phyloP scores from a whole-genome alignment of 1,140 invertebrate species.

The Drosophila lacteicornis region DNA sequence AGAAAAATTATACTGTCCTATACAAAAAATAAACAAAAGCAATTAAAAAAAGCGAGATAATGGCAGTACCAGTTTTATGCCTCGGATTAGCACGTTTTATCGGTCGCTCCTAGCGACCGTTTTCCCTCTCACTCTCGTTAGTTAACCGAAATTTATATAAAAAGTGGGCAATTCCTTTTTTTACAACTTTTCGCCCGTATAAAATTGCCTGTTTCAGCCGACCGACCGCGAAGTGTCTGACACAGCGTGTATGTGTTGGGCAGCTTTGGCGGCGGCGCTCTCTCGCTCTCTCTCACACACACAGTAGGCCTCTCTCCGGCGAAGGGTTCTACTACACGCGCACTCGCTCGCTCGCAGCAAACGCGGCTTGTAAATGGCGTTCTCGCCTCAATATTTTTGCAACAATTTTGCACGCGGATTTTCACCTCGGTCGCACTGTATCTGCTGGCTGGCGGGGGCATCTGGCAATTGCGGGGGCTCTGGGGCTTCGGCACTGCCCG shows the following conservation, averaged over 20 bases:
- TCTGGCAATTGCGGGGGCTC: conserved; percentile 23
- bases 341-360: conserved; percentile 54
- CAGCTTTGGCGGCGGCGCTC: conserved; percentile 61
- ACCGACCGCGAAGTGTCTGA: conserved; percentile 74
- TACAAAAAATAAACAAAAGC: conserved; percentile 83
- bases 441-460: conserved; percentile 25
- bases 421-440: conserved; percentile 51
- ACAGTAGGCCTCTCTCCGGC: conserved; percentile 48
- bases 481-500: conserved; percentile 37
- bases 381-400: conserved; percentile 79
- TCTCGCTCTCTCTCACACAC: conserved; percentile 35
- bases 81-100: conserved; percentile 63
- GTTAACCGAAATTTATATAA: conserved; percentile 32
- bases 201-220: conserved; percentile 76
- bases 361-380: conserved; percentile 67
- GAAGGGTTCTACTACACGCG: conserved; percentile 48
- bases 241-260: conserved; percentile 78
- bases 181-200: conserved; percentile 69
- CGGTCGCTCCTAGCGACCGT: conserved; percentile 30
- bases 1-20: conserved; percentile 76
- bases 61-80: conserved; percentile 70
- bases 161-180: conserved; percentile 60
- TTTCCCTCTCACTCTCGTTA: conserved; percentile 19
- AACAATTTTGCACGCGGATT: conserved; percentile 57
- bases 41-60: conserved; percentile 74